Evolutionary conservation across 2,113 vertebrate species (phyloP), one percentile per base, ranked within the genome.

Genomic region (Platysternon megacephalum): DNA sequence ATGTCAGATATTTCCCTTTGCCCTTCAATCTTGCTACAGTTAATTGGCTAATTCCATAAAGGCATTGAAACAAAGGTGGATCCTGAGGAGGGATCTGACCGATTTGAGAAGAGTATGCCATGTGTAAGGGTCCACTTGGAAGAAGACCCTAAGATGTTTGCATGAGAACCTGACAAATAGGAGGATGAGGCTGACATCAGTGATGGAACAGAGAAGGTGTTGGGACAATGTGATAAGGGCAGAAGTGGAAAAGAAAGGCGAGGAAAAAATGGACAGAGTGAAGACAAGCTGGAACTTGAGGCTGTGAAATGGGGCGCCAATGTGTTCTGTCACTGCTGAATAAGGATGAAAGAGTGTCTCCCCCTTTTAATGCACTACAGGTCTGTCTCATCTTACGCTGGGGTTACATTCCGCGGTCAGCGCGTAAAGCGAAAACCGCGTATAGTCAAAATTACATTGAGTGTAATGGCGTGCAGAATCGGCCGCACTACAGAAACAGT

Each of bases 141-240:
- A 88, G 24, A 46, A 55, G 58, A 65, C 13, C 5, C 8, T 4
- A 89, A 21, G 76, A 79, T 44, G 74, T 78, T 78, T 46, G 26
- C 42, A 12, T 78, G 35, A 82, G 78, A 82, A 51, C 5, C 28
- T 48, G 32, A 78, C 14, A 29, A 82, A 72, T 53, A 68, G 51
- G 48, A 48, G 19, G 49, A 8, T 53, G 44, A 84, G 51, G 26
- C 39, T 16, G 26, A 49, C 2, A 26, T 0, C 0, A 39, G 56
- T 32, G 28, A 13, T 58, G 56, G 28, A n/a, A 72, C 72, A 81
- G 46, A 24, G 55, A 86, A 11, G 21, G 10, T n/a, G 7, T 83
- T 4, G 11, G 39, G 42, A 22, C 6, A 44, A 11, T 26, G 11
- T 76, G 42, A 44, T 24, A 44, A 4, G 16, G 86, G 68, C 68